Base-by-base conservation (phyloP, 2,113 vertebrate species). In the Zosterops hypoxanthus region DNA sequence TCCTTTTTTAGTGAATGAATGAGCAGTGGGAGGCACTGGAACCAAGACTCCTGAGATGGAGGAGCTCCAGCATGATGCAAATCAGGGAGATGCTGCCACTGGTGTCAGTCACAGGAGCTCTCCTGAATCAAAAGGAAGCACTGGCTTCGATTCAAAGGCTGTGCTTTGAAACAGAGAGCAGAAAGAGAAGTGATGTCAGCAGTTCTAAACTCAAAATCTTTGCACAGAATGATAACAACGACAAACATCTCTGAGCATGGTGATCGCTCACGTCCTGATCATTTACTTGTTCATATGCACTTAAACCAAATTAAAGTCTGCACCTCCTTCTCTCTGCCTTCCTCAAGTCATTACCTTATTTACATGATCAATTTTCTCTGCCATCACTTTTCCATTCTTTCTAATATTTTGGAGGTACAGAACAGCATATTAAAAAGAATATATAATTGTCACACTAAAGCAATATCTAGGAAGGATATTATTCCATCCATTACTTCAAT, bases 401-500 rank as follows among this genome's bases (percentile, higher is more conserved):
- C 46, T 52, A 53, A 65, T 76, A 50, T 76, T 93, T 93, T 42
- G 83, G 79, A 83, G 21, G 14, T 68, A 53, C 64, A 36, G 80
- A 88, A 28, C 2, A 72, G 33, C 36, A 70, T 91, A 91, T 85
- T 89, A 82, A 78, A 88, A 91, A 46, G 36, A 68, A 72, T 66
- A 53, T 60, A 28, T 96, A 63, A 92, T 90, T 60, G 18, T 71
- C 25, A 1, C 16, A 28, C 42, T 26, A 46, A 85, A 53, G 46
- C 42, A 87, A 53, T 91, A 84, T 20, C 49, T 46, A 39, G 36
- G 52, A 89, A 72, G 41, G 66, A 53, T 85, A 87, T 66, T 63
- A 82, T 77, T 79, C 52, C 34, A 82, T 87, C 90, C 19, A 65
- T 70, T 87, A 78, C 22, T 72, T 85, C 77, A 87, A 82, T 89